Evolutionary conservation across 30 jellyfish, hydroid and myxozoan species (phyloP).

Genomic region (Pseudorhiza aurosa): DNA sequence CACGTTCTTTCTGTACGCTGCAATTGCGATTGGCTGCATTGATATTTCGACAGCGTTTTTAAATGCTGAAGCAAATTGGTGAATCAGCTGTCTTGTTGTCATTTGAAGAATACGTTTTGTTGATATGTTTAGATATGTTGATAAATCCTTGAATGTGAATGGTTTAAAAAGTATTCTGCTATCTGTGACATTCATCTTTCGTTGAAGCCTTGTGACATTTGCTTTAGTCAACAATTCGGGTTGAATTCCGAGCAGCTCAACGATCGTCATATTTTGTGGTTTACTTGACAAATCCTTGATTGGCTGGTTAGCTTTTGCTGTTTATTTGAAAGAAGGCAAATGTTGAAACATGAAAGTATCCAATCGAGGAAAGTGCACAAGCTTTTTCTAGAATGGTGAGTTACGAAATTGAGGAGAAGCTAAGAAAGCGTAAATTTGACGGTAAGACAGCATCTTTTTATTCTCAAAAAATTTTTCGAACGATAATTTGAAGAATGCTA

Average conservation of each 20-base stretch:
- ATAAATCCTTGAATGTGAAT: slow-evolving; percentile 6
- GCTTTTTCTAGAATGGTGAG: too few species aligned
- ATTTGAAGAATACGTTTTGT: background rate
- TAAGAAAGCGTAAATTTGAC: too few species aligned
- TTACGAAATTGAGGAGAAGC: too few species aligned
- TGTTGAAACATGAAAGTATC: too few species aligned
- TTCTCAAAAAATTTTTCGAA: too few species aligned
- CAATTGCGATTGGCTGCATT: background rate
- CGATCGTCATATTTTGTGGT: background rate
- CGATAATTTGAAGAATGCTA: too few species aligned
- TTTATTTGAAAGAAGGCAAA: background rate
- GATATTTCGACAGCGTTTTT: background rate
- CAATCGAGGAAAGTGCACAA: too few species aligned
- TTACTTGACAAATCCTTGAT: background rate
- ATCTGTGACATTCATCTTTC: background rate
- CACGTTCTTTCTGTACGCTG: background rate
- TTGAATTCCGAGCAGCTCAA: background rate
- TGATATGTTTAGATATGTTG: background rate
- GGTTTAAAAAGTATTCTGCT: background rate
- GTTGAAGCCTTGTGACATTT: background rate
- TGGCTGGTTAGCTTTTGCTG: slow-evolving; percentile 1
- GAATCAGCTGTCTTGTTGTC: background rate
- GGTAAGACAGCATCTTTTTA: too few species aligned
- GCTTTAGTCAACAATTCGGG: background rate
- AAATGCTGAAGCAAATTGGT: background rate